phyloP scores from a whole-genome alignment of 2,888 invertebrate genomes.

The Hirtodrosophila cameraria region DNA sequence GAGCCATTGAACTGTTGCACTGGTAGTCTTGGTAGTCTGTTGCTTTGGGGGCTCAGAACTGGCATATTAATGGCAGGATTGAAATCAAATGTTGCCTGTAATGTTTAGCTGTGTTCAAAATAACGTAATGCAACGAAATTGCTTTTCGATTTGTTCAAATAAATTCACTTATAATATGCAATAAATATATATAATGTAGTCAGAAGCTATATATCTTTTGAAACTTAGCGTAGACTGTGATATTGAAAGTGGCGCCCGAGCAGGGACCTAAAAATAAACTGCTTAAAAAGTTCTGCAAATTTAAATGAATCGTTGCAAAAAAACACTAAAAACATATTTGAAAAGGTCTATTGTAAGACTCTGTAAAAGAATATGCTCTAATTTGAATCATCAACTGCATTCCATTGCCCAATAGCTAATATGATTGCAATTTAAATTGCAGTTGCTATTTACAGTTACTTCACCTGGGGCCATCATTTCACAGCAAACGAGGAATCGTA shows the following conservation, averaged over 20 bases:
- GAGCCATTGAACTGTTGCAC: slow-evolving; percentile 52
- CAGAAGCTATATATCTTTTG: no score
- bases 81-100: slow-evolving; percentile 53
- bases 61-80: slow-evolving; percentile 74
- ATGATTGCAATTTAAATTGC: slow-evolving; percentile 36
- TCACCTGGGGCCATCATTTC: slow-evolving; percentile 39
- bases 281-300: no score
- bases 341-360: no score
- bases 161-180: slow-evolving; percentile 45
- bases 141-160: slow-evolving; percentile 30
- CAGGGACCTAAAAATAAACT: not conserved
- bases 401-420: slow-evolving; percentile 9
- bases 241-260: not conserved
- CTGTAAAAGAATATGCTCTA: no score
- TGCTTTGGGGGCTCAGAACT: slow-evolving; percentile 39
- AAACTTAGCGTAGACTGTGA: no score
- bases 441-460: slow-evolving; percentile 69
- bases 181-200: not conserved
- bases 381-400: slow-evolving; percentile 5
- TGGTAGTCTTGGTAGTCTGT: slow-evolving; percentile 20
- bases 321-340: no score
- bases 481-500: slow-evolving; percentile 39
- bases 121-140: slow-evolving; percentile 50
- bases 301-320: no score
- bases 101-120: slow-evolving; percentile 35